Evolutionary conservation across 2,888 invertebrate genomes (phyloP).

Genomic region (Chloromyia formosa): DNA sequence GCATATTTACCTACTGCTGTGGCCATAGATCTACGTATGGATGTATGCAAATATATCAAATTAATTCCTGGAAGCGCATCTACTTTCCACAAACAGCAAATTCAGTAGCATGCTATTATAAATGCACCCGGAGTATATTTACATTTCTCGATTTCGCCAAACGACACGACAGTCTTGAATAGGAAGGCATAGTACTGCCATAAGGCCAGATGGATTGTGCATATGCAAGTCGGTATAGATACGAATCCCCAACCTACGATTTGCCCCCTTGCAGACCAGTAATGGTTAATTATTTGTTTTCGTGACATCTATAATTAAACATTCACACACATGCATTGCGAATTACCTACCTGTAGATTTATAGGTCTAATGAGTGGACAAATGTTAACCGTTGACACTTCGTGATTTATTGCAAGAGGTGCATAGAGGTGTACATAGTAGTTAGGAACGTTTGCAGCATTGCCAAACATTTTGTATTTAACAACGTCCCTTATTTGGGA

Average conservation of each 20-base stretch:
- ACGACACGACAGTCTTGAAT: not conserved
- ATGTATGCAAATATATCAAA: not conserved
- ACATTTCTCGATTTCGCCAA: constrained; percentile 26
- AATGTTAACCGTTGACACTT: constrained; percentile 54
- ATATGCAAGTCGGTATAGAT: not conserved
- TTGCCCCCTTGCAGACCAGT: constrained; percentile 44
- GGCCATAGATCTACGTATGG: too few species aligned
- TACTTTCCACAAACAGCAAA: constrained; percentile 3
- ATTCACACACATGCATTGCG: constrained; percentile 51
- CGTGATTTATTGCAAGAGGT: constrained; percentile 53
- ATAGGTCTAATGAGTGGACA: constrained; percentile 54
- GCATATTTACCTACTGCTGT: not conserved
- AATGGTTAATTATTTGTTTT: constrained; percentile 54
- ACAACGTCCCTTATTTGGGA: too few species aligned
- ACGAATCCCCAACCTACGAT: not conserved
- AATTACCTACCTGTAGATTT: constrained; percentile 50
- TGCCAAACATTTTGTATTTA: too few species aligned
- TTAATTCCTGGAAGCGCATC: not conserved
- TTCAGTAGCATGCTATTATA: constrained; percentile 31
- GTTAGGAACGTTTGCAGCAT: not conserved
- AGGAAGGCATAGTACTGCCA: not conserved
- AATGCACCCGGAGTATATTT: constrained; percentile 34
- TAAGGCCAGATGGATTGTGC: not conserved
- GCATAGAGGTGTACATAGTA: constrained; percentile 2
- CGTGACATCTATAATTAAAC: constrained; percentile 55